Percentiles rank a stretch among this genome's conserved stretches.
These are phyloP conservation scores for Tubulanus polymorphus DNA, from an alignment of 2,888 invertebrate species.

Conservation along the genomic window DNA sequence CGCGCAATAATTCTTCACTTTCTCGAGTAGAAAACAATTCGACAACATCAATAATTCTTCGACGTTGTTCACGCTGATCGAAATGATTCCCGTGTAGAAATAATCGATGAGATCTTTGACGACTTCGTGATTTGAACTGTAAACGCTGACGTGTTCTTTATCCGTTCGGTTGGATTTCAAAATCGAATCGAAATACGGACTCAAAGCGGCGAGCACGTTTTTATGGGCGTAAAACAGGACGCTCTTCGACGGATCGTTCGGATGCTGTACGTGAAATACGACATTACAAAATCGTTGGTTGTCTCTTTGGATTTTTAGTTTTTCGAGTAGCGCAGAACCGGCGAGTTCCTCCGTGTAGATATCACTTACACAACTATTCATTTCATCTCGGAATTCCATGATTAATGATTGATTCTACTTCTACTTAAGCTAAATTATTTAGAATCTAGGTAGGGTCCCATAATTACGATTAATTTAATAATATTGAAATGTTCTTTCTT, in stretches of 20 bases:
- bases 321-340: slow-evolving; percentile 14
- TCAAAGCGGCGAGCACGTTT: slow-evolving; percentile 63
- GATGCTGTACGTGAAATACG: slow-evolving; percentile 60
- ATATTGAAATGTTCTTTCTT: no score
- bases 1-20: slow-evolving; percentile 62
- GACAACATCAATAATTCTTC: slow-evolving; percentile 62
- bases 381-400: no score
- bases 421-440: no score
- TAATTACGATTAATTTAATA: no score
- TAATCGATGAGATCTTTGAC: slow-evolving; percentile 63
- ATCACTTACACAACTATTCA: no score
- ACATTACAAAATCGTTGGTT: slow-evolving; percentile 63
- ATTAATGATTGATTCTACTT: no score
- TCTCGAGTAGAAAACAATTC: slow-evolving; percentile 62
- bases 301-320: slow-evolving; percentile 49
- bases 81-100: slow-evolving; percentile 65
- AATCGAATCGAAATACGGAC: slow-evolving; percentile 65
- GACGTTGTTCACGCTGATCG: slow-evolving; percentile 62
- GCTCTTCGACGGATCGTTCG: no score
- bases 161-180: slow-evolving; percentile 48
- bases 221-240: slow-evolving; percentile 62
- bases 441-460: no score
- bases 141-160: slow-evolving; percentile 24
- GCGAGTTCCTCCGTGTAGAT: no score
- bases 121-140: slow-evolving; percentile 57